Evolutionary conservation across 2,888 invertebrate genomes (phyloP), one percentile per base, ranked within the genome.

Genomic region (Tinea semifulvella): DNA sequence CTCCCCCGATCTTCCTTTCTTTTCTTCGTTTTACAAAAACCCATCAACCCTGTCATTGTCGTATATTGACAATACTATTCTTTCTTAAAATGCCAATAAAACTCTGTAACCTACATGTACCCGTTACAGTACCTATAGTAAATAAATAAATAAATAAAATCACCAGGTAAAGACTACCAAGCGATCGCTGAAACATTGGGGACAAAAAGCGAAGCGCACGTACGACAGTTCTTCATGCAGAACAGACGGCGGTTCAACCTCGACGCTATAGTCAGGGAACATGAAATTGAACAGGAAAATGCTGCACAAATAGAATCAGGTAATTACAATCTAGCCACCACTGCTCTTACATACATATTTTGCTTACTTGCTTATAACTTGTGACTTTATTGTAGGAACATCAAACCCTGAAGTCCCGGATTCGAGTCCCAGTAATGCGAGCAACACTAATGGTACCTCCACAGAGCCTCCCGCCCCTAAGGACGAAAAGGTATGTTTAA

Each of bases 111-210:
- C n/a, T n/a, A n/a, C n/a, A n/a, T n/a, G n/a, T n/a, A n/a, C n/a
- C n/a, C n/a, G n/a, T n/a, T n/a, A n/a, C n/a, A n/a, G n/a, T n/a
- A n/a, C n/a, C n/a, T n/a, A n/a, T n/a, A n/a, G n/a, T n/a, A n/a
- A n/a, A n/a, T n/a, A n/a, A n/a, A n/a, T n/a, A n/a, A n/a, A n/a
- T n/a, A n/a, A n/a, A n/a, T n/a, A n/a, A n/a, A n/a, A n/a, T 13
- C 7, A 31, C 19, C 58, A 88, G 89, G 89, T 28, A 90, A 90
- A 63, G 91, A 96, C 69, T 95, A 93, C 69, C 88, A 93, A 76
- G 94, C 95, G 20, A 97, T 98, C 53, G 95, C 98, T 11, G 96
- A 97, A 66, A 90, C 95, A 8, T 86, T 98, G 52, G 96, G 96
- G 49, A 98, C 95, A 43, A 98, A 98, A 82, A 95, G 93, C 1